A percentile compares a stretch with the other conserved stretches of the same genome.
phyloP scores from a whole-genome alignment of 1,140 invertebrate species.

The Orchesella cincta region DNA sequence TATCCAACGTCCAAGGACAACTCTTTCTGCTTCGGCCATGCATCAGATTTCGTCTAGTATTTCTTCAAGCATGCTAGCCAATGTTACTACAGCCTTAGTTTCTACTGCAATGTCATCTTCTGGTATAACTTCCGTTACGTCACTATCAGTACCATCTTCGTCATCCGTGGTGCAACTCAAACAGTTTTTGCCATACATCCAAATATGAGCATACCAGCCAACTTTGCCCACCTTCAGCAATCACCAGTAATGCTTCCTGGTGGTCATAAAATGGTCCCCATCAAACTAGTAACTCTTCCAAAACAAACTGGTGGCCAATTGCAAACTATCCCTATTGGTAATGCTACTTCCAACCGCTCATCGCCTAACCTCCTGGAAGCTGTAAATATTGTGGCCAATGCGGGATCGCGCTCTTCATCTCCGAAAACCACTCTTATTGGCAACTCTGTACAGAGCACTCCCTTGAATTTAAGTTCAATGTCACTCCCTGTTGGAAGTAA shows the following conservation, averaged over 20 bases:
- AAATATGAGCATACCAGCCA: conserved; percentile 37
- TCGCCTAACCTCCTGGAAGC: conserved; percentile 35
- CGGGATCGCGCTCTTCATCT: conserved; percentile 9
- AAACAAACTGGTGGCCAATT: conserved; percentile 39
- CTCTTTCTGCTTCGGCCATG: not conserved
- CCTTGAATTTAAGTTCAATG: conserved; percentile 37
- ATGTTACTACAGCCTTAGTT: not conserved
- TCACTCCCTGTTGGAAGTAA: conserved; percentile 39
- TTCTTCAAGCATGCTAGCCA: not conserved
- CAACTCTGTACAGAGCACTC: conserved; percentile 34
- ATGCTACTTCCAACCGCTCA: not conserved
- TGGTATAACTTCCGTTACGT: not conserved
- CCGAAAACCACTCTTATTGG: conserved; percentile 39
- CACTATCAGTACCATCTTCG: not conserved
- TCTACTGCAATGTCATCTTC: not conserved
- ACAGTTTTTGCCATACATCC: conserved; percentile 48
- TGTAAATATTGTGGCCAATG: conserved; percentile 40
- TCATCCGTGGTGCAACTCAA: not conserved
- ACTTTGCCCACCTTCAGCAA: conserved; percentile 37
- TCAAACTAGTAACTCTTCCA: conserved; percentile 55
- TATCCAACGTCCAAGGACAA: conserved; percentile 38
- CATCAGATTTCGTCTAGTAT: not conserved
- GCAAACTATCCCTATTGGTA: not conserved
- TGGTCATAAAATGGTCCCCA: conserved; percentile 55
- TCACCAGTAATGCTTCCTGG: conserved; percentile 43